Base-by-base conservation (phyloP, 2,888 invertebrate genomes). In the Drosophila affinis region DNA sequence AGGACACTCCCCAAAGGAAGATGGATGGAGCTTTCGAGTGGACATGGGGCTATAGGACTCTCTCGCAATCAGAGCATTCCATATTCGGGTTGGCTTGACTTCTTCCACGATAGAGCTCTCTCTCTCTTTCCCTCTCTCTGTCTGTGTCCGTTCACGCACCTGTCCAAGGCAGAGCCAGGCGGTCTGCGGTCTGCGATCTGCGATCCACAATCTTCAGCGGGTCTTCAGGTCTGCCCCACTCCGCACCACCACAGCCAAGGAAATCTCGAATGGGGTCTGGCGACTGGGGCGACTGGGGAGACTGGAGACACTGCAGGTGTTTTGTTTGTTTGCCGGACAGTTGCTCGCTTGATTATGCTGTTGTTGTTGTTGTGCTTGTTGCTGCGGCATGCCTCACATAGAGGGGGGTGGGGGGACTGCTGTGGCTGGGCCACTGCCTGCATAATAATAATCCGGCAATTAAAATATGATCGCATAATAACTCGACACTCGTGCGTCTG, bases 371-470 rank as follows among this genome's bases (percentile, higher is more conserved):
- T 51, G 32, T 39, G 44, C 27, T 18, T 45, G 32, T 32, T 52
- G 61, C 60, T 59, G 56, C 14, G 39, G 48, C 49, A 47, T 27
- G 21, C 39, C 21, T 39, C 4, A 21, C 39, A 18, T 3, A 21
- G 18, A 10, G 1, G 47, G 21, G 53, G 53, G 14, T 9, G 2
- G 12, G 29, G 45, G 21, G 5, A 14, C 5, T 24, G 51, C 21
- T n/a, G 9, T 29, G 51, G 44, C 60, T 72, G 72, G 49, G 72
- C 47, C 77, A 72, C 62, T 54, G 75, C 68, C 86, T 78, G 83
- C 88, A 85, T 85, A 85, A 89, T 85, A 85, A 85, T 85, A 85
- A 89, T 85, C 89, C 88, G 80, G 89, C 89, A 85, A 85, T 85
- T 85, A 85, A 85, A 85, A 85, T 85, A 85, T 85, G 85, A 85